phyloP scores from a whole-genome alignment of 1,140 invertebrate species.

The Branchinecta lindahli region DNA sequence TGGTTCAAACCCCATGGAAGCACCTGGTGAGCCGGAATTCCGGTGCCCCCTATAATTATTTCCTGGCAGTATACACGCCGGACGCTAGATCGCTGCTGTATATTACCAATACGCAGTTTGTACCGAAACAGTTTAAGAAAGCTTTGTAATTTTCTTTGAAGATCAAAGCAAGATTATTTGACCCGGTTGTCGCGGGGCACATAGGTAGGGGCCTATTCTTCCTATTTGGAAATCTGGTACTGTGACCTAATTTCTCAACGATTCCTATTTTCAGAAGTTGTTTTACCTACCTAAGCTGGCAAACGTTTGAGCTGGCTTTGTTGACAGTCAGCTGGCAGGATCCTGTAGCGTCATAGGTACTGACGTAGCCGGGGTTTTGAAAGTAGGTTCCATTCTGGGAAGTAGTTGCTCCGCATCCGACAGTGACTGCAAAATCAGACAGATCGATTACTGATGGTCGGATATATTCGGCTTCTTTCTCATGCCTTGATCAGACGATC shows the following conservation, averaged over 20 bases:
- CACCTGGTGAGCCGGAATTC: too few relatives aligned
- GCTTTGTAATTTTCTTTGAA: neutral
- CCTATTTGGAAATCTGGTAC: neutral
- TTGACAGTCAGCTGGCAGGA: slow-evolving; percentile 65
- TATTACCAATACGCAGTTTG: neutral
- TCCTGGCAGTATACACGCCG: too few relatives aligned
- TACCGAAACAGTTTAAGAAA: too few relatives aligned
- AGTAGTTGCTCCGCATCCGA: slow-evolving; percentile 53
- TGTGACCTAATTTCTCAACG: neutral
- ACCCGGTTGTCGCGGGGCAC: neutral
- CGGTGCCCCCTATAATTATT: too few relatives aligned
- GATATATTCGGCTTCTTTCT: too few relatives aligned
- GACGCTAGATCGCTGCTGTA: too few relatives aligned
- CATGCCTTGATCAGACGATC: too few relatives aligned
- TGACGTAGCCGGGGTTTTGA: slow-evolving; percentile 59
- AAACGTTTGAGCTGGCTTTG: slow-evolving; percentile 55
- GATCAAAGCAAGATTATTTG: slow-evolving; percentile 13
- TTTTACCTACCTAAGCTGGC: slow-evolving; percentile 50
- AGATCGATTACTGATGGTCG: too few relatives aligned
- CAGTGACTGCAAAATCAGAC: slow-evolving; percentile 41
- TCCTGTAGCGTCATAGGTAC: slow-evolving; percentile 51
- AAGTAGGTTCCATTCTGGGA: slow-evolving; percentile 67
- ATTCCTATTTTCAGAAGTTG: too few relatives aligned
- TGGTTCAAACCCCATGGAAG: too few relatives aligned
- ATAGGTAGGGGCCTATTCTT: neutral